Conservation (phyloP, 2,113 vertebrate genomes). For the Anser cygnoides region DNA sequence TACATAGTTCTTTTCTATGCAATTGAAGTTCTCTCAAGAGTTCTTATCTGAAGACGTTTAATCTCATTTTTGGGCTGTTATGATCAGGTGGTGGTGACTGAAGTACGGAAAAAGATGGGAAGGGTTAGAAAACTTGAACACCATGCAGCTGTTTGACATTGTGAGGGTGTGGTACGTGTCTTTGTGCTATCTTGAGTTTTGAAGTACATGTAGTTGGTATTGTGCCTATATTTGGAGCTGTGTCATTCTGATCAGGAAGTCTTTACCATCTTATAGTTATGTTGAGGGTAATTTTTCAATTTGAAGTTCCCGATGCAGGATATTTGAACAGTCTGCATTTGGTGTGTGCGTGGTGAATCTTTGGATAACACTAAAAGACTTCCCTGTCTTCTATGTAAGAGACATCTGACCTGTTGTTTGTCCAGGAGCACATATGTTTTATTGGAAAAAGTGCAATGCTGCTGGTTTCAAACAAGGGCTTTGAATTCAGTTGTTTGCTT, state of each 20-base stretch:
- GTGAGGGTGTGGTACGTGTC: neutral
- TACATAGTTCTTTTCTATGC: neutral
- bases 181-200: neutral
- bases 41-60: neutral
- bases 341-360: neutral
- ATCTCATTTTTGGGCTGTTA: neutral
- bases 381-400: neutral
- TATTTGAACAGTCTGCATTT: neutral
- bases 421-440: accelerated
- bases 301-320: neutral
- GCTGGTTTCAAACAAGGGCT: neutral
- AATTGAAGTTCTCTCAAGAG: neutral
- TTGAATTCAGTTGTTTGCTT: neutral
- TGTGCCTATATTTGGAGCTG: neutral
- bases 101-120: neutral
- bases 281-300: neutral
- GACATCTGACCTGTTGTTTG: neutral
- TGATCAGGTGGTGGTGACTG: neutral
- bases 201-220: neutral
- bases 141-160: neutral
- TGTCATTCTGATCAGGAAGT: neutral
- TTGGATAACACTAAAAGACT: neutral
- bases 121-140: neutral
- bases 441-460: neutral
- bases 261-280: neutral